Percentiles rank a stretch among this genome's conserved stretches.
Conservation (phyloP, 2,113 vertebrate species). For the Acanthisitta chloris region DNA sequence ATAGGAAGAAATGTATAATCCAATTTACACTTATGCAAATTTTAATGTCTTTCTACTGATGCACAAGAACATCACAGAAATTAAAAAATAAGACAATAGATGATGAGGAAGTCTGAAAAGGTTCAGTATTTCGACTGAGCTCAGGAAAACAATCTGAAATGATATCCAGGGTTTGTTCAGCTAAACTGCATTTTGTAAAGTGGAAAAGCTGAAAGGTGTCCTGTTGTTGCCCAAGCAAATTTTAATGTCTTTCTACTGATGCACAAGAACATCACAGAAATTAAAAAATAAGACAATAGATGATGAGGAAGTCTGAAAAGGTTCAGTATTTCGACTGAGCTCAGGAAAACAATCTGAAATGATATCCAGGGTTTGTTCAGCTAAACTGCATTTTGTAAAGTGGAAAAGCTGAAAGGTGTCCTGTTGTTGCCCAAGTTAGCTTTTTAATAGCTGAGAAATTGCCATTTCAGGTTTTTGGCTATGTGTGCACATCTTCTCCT, state of each 20-base stretch:
- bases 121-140: not conserved
- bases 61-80: not conserved
- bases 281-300: rapidly evolving
- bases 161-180: not conserved
- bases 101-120: not conserved
- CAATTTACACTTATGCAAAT: not conserved
- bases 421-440: not conserved
- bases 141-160: not conserved
- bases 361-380: not conserved
- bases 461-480: not conserved
- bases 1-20: not conserved
- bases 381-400: not conserved
- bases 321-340: not conserved
- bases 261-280: not conserved
- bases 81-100: rapidly evolving
- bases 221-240: not conserved
- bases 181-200: not conserved
- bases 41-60: not conserved
- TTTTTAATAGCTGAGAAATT: not conserved
- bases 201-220: not conserved
- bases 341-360: not conserved
- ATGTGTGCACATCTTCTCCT: not conserved
- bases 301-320: not conserved
- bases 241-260: not conserved
- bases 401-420: not conserved